Conservation (phyloP, 2,113 vertebrate genomes). For the Aviceda subcristata region DNA sequence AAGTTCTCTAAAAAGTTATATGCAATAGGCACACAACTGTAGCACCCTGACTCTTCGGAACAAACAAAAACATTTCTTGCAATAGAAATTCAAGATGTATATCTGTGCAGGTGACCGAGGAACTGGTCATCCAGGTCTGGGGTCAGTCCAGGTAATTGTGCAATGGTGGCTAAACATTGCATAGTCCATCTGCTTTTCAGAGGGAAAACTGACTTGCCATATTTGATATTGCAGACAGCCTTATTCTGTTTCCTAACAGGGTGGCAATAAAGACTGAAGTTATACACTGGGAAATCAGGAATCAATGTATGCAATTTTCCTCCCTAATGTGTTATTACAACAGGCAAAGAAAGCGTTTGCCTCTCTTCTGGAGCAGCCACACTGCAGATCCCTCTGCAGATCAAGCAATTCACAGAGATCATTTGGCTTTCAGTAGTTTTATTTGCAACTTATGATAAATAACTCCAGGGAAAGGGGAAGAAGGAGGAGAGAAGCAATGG, state of each 20-base stretch:
- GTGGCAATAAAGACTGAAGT: background rate
- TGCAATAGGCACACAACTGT: background rate
- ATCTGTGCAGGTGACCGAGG: background rate
- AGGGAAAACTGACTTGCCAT: background rate
- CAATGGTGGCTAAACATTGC: background rate
- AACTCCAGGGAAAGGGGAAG: background rate
- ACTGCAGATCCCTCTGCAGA: background rate
- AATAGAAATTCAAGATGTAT: background rate
- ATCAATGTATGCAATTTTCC: background rate
- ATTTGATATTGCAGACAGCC: background rate
- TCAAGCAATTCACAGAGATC: background rate
- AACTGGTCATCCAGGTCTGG: background rate
- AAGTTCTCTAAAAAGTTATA: background rate
- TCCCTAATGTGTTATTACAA: background rate
- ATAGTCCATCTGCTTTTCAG: background rate
- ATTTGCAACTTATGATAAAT: background rate
- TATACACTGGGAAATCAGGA: background rate
- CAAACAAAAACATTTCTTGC: background rate
- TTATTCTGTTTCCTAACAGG: background rate
- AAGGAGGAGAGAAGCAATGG: background rate
- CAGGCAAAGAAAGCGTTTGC: background rate
- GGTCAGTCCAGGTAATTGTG: background rate
- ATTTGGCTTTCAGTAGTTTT: background rate
- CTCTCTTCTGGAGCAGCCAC: background rate
- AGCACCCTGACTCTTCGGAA: background rate